Percentiles rank a stretch among this genome's conserved stretches.
phyloP scores from a whole-genome alignment of 2,888 invertebrate genomes.

The Cephus pulcher region DNA sequence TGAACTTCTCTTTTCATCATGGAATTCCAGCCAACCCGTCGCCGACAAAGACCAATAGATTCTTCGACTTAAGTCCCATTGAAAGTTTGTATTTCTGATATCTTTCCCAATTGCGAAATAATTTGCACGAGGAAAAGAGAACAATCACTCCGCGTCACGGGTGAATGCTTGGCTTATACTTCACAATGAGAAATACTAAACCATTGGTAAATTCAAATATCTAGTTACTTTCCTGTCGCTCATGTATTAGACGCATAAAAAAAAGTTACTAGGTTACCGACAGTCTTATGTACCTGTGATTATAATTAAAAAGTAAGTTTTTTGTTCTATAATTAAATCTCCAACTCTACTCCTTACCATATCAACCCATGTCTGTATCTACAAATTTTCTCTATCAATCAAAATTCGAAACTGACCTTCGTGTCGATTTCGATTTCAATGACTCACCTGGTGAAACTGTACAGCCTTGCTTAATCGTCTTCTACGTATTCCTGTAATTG shows the following conservation, averaged over 20 bases:
- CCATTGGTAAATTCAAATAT: neutral
- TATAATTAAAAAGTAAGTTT: neutral
- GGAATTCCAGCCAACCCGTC: neutral
- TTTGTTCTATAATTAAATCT: neutral
- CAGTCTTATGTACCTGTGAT: neutral
- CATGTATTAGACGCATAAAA: neutral
- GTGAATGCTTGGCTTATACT: neutral
- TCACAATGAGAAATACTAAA: neutral
- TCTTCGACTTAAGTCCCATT: neutral
- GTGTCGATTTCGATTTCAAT: neutral
- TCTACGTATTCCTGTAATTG: neutral
- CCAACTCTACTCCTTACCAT: too few species aligned
- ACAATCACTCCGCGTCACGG: neutral
- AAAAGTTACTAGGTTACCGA: neutral
- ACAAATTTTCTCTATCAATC: neutral
- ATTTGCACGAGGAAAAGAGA: neutral
- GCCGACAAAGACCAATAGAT: neutral
- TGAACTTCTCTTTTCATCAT: too few species aligned
- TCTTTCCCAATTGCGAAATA: neutral
- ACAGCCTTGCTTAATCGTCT: neutral
- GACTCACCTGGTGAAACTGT: neutral
- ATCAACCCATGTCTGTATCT: neutral
- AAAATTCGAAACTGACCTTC: neutral
- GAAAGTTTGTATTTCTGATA: neutral
- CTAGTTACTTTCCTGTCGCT: neutral